Evolutionary conservation across 2,888 invertebrate species (phyloP).

Genomic region (Cerastis leucographa): DNA sequence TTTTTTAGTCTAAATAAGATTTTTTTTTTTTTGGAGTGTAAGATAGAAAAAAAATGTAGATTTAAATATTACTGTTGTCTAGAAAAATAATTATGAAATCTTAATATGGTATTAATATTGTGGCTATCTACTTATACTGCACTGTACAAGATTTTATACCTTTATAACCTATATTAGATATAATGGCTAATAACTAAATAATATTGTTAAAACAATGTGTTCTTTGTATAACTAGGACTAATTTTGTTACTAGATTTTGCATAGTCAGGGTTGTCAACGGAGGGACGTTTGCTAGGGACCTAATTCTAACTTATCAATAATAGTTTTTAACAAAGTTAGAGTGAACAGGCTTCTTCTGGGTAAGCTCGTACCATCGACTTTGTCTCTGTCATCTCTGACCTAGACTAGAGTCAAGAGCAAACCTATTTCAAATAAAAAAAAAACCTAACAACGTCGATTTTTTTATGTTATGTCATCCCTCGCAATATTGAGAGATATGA

Average conservation of each 20-base stretch:
- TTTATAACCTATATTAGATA: constrained; percentile 29
- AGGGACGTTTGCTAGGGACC: neutral
- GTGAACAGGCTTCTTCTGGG: too few species aligned
- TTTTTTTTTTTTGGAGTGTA: constrained; percentile 22
- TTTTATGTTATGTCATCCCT: too few species aligned
- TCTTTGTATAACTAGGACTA: constrained; percentile 25
- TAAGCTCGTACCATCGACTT: too few species aligned
- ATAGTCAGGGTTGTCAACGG: constrained; percentile 31
- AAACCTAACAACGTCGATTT: too few species aligned
- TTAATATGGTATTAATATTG: constrained; percentile 32
- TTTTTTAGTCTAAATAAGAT: constrained; percentile 15
- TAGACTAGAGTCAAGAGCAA: too few species aligned
- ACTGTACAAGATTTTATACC: constrained; percentile 45
- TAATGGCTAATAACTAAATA: constrained; percentile 13
- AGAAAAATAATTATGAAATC: constrained; percentile 33
- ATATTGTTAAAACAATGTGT: constrained; percentile 17
- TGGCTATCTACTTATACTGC: constrained; percentile 41
- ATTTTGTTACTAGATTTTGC: constrained; percentile 20
- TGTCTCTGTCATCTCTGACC: too few species aligned
- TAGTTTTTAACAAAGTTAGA: too few species aligned
- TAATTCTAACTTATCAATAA: too few species aligned
- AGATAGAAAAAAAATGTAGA: constrained; percentile 16
- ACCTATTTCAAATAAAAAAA: too few species aligned
- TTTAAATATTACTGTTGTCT: constrained; percentile 25
- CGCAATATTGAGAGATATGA: neutral